Base-by-base conservation (phyloP, 2,797 vertebrate species). In the Syncerus caffer region DNA sequence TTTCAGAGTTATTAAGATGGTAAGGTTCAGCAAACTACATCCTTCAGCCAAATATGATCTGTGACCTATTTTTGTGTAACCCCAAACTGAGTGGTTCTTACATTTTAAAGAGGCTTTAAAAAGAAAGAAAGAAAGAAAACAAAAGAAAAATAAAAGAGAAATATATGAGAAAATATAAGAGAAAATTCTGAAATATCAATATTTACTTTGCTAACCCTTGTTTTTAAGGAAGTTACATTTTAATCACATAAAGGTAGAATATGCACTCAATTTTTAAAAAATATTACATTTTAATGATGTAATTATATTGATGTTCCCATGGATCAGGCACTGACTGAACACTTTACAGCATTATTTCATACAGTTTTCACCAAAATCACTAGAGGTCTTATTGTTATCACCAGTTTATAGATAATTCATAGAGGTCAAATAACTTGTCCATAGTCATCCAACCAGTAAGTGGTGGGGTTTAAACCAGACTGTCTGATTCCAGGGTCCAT, bases 191-290 rank as follows among this genome's bases (percentile, higher is more conserved):
- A 89, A 94, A 92, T 79, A 76, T 55, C 86, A 93, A 85, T 76
- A 76, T 55, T 93, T 96, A 84, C 19, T 71, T 90, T 80, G 13
- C 34, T 2, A 3, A 67, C 38, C n/a, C 15, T 94, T 91, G 12
- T 47, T 97, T 93, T 96, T 89, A 94, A 86, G 79, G 38, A 92
- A n/a, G 14, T 80, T 95, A 23, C n/a, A 38, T 92, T 93, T 92
- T 96, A 92, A 83, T 78, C 78, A 89, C 53, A 95, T 12, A 83
- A 71, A 64, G 17, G 6, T 86, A 58, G 31, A 93, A 34, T 84
- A 67, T 3, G 79, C 17, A 83, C 4, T 47, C 23, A 45, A 42
- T 14, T 42, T 42, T 71, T 45, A 0, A 0, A 4, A 74, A 93
- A 79, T 55, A 85, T 58, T 64, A 14, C 5, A 67, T 88, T 89